phyloP scores from a whole-genome alignment of 2,797 vertebrate species.

The Myotis daubentonii region DNA sequence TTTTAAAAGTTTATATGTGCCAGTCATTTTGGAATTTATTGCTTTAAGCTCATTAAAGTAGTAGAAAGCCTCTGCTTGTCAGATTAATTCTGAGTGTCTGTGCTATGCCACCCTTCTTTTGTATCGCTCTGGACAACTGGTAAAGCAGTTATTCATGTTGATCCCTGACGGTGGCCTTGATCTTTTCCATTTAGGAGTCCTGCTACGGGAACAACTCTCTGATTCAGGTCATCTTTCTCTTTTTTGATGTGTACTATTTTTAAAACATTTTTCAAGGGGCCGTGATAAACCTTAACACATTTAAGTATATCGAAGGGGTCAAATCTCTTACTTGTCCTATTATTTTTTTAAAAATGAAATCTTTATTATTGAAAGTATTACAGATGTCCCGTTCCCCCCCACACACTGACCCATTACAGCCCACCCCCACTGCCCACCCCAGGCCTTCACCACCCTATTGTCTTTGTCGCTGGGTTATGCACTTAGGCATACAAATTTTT shows the following conservation, averaged over 20 bases:
- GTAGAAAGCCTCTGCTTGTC: slow-evolving; percentile 53
- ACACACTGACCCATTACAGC: too few relatives aligned
- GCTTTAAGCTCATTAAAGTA: slow-evolving; percentile 54
- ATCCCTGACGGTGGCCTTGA: slow-evolving; percentile 68
- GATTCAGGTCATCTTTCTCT: slow-evolving; percentile 46
- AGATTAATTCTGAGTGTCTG: slow-evolving; percentile 38
- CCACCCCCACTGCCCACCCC: too few relatives aligned
- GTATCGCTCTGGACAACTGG: slow-evolving; percentile 46
- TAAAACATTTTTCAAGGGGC: slow-evolving; percentile 34
- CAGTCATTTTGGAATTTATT: slow-evolving; percentile 63
- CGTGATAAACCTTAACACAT: background rate
- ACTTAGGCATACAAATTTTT: too few relatives aligned
- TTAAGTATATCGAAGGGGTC: background rate
- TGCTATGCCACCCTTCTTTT: slow-evolving; percentile 56
- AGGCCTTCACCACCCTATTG: too few relatives aligned
- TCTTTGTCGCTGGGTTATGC: too few relatives aligned
- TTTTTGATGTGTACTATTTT: slow-evolving; percentile 14
- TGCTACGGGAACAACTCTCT: slow-evolving; percentile 60
- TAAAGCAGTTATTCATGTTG: slow-evolving; percentile 70
- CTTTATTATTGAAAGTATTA: too few relatives aligned
- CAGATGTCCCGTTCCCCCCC: too few relatives aligned
- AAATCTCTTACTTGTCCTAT: background rate
- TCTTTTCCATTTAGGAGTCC: slow-evolving; percentile 69
- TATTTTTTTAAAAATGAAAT: background rate
- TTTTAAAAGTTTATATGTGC: slow-evolving; percentile 61